phyloP scores from a whole-genome alignment of 2,113 vertebrate species.

The Istiophorus platypterus region DNA sequence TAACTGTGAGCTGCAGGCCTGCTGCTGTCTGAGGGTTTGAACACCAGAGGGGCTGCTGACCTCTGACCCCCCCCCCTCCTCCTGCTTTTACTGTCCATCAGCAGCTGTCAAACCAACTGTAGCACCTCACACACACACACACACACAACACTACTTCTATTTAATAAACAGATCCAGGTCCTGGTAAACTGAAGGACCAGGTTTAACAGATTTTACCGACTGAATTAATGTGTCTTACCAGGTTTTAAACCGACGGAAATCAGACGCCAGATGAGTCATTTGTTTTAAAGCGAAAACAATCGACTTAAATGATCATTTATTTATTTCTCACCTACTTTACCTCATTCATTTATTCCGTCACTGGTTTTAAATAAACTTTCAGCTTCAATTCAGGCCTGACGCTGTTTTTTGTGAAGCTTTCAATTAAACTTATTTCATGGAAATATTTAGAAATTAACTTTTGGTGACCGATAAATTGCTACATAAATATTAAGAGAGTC shows the following conservation, averaged over 20 bases:
- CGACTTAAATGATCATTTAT: neutral
- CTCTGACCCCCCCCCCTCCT: constrained; percentile 54
- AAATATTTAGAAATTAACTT: neutral
- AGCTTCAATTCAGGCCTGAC: neutral
- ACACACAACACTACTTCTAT: neutral
- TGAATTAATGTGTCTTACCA: neutral
- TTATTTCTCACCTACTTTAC: neutral
- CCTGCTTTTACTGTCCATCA: constrained; percentile 28
- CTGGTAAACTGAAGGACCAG: neutral
- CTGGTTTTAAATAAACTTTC: neutral
- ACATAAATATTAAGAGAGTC: no score
- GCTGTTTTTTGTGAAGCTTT: neutral
- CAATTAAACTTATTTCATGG: no score
- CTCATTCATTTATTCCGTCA: neutral
- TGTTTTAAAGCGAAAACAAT: neutral
- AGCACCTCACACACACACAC: neutral
- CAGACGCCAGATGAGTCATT: neutral
- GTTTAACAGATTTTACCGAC: neutral
- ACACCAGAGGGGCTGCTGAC: constrained; percentile 36
- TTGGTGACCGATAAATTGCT: no score
- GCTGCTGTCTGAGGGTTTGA: constrained; percentile 9
- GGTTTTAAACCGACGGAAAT: neutral
- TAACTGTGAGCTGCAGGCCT: constrained; percentile 19
- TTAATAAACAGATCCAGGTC: neutral
- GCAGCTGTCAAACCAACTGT: constrained; percentile 56